phyloP scores from a whole-genome alignment of 2,888 invertebrate species.

The Helobdella robusta region DNA sequence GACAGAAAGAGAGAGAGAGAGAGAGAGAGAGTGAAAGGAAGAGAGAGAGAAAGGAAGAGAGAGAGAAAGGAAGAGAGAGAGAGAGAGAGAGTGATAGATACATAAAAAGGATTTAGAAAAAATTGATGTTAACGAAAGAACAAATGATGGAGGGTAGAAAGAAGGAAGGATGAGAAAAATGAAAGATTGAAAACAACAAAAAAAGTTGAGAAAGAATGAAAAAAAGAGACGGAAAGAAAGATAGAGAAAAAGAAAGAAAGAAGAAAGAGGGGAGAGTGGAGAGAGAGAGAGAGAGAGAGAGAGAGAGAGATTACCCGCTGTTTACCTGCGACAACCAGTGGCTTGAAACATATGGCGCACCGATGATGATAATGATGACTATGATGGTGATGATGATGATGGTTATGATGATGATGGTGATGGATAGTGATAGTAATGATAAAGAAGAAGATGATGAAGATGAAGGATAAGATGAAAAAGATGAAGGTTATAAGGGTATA shows the following conservation, averaged over 20 bases:
- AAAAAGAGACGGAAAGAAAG: neutral
- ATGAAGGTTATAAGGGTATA: neutral
- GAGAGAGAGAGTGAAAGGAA: constrained; percentile 1
- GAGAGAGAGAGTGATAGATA: neutral
- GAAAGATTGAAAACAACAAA: neutral
- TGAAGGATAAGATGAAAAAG: neutral
- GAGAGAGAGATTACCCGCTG: no score
- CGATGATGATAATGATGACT: neutral
- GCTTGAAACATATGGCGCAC: neutral
- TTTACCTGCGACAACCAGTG: no score
- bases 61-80: constrained; percentile 4
- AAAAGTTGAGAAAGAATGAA: neutral
- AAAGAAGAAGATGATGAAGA: no score
- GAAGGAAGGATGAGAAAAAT: neutral
- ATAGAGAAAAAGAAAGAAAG: neutral
- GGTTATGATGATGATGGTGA: neutral
- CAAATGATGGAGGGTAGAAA: neutral
- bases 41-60: constrained; percentile 3
- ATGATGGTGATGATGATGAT: constrained; percentile 7
- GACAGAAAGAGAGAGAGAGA: constrained; percentile 1
- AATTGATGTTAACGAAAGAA: neutral
- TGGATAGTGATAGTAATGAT: neutral
- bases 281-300: neutral
- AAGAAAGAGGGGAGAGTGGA: neutral
- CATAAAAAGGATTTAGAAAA: neutral